Evolutionary conservation across 2,797 vertebrate species (phyloP).

Genomic region (Garrulus glandarius): DNA sequence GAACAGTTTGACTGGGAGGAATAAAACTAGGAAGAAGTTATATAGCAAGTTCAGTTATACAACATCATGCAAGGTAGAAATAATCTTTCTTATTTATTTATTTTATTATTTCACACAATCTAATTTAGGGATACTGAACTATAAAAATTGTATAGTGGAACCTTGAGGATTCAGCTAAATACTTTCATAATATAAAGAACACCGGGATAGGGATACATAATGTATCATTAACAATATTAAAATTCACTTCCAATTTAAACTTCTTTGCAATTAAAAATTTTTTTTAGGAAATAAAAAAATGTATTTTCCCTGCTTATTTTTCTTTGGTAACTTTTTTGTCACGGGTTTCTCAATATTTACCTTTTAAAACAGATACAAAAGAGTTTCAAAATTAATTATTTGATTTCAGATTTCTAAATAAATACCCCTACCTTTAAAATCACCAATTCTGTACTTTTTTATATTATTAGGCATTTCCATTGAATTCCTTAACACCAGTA

Average conservation of each 20-base stretch:
- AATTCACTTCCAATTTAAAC: not conserved
- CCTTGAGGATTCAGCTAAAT: not conserved
- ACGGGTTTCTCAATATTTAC: not conserved
- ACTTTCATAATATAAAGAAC: not conserved
- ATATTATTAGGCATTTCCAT: not conserved
- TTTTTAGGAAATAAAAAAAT: not conserved
- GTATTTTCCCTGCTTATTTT: rapidly evolving
- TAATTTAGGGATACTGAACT: not conserved
- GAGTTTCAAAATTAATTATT: not conserved
- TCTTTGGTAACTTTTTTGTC: not conserved
- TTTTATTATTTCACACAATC: not conserved
- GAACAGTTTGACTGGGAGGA: not conserved
- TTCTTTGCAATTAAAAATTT: not conserved
- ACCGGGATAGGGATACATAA: not conserved
- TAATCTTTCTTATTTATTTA: not conserved
- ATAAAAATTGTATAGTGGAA: not conserved
- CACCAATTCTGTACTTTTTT: rapidly evolving
- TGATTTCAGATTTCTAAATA: not conserved
- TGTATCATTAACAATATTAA: not conserved
- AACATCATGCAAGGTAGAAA: not conserved
- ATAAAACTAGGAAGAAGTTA: not conserved
- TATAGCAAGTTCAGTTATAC: not conserved
- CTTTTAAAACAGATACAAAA: not conserved
- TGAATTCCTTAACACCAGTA: not conserved
- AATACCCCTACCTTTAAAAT: not conserved